Evolutionary conservation across 2,113 vertebrate species (phyloP), one percentile per base, ranked within the genome.

Genomic region (Hystrix cristata): DNA sequence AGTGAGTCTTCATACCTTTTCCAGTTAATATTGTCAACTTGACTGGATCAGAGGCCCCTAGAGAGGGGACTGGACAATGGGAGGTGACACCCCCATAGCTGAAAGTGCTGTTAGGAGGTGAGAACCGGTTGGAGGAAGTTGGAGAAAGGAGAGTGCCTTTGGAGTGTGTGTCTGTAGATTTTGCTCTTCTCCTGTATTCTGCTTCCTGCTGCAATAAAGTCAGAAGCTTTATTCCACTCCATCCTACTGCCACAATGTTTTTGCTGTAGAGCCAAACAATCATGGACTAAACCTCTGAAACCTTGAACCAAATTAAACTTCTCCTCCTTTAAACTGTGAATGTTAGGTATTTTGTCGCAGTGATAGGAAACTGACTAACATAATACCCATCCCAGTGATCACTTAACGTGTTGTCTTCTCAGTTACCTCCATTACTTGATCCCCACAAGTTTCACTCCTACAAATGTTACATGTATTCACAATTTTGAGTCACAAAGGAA

Each of bases 381-480:
- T 29, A 29, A 29, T 76, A 5, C 43, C 11, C 23, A 48, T 59
- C 31, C 8, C 16, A n/a, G 53, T 21, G 55, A 3, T 29, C 23
- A 34, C 21, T 29, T 2, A 16, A 3, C 79, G 15, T 55, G 11
- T 1, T 18, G 6, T 62, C 46, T 27, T 29, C 5, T 59, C 55
- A 25, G 1, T 62, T n/a, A 16, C 21, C 14, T 57, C 65, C 23
- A 13, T 60, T 25, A 38, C 1, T 34, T 43, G 11, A 1, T 59
- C 15, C 60, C 43, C 2, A 57, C 2, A 51, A 55, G 1, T 34
- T 60, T 72, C 5, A 13, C 1, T 1, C 38, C 23, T 46, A 72
- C 38, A 2, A 0, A 0, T 84, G 2, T 21, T 59, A 21, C 3
- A 43, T 2, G 3, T 67, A 55, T 25, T 43, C 19, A 25, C 59